A percentile compares a stretch with the other conserved stretches of the same genome.
Evolutionary conservation across 1,140 invertebrate genomes (phyloP).

Genomic region (Popillia japonica): DNA sequence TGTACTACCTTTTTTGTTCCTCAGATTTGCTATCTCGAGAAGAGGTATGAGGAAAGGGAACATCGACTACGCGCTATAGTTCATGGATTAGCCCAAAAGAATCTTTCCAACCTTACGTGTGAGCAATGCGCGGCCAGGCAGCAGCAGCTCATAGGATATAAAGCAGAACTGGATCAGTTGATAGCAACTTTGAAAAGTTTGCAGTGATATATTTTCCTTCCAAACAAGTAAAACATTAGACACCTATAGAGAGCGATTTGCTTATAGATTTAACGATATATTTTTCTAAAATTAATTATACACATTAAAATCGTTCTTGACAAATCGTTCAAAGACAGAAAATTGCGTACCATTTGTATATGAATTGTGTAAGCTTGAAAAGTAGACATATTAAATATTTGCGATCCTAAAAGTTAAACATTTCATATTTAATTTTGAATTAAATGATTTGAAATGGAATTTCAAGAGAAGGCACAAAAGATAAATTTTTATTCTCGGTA

Average conservation of each 20-base stretch:
- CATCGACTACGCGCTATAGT: constrained; percentile 58
- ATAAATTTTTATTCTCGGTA: too few relatives aligned
- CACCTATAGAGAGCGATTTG: constrained; percentile 1
- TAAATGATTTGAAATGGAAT: too few relatives aligned
- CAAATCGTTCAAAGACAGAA: neutral
- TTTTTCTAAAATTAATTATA: constrained; percentile 25
- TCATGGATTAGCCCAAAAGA: constrained; percentile 57
- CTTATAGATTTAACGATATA: constrained; percentile 10
- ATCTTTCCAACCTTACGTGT: constrained; percentile 54
- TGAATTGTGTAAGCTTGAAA: too few relatives aligned
- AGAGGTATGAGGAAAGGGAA: constrained; percentile 60
- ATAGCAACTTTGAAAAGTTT: constrained; percentile 52
- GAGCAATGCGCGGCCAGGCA: constrained; percentile 58
- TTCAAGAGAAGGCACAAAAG: too few relatives aligned
- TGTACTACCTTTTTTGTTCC: neutral
- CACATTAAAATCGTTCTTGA: neutral
- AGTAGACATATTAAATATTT: too few relatives aligned
- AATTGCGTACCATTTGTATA: neutral
- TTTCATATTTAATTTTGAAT: too few relatives aligned
- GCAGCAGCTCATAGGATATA: constrained; percentile 58
- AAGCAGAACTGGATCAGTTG: constrained; percentile 58
- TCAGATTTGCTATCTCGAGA: constrained; percentile 59
- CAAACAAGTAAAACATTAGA: constrained; percentile 12
- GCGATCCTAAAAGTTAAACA: too few relatives aligned
- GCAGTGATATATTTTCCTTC: constrained; percentile 37